Evolutionary conservation across 2,113 vertebrate genomes (phyloP).

Genomic region (Cervus canadensis): DNA sequence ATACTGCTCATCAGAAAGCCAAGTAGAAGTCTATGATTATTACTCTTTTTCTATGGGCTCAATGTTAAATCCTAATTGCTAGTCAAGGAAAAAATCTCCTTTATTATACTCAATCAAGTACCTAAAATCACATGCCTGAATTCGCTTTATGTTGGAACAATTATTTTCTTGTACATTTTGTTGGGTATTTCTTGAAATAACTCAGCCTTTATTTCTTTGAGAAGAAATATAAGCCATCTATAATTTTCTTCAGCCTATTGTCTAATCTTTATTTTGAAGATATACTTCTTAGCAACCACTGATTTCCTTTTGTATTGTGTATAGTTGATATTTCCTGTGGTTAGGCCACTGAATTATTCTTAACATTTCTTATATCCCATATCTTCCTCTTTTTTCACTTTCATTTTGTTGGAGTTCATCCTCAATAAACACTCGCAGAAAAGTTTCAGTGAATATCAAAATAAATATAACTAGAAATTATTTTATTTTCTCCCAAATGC

Average conservation of each 20-base stretch:
- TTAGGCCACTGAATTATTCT: background rate
- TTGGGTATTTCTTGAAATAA: conserved; percentile 21
- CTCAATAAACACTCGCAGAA: background rate
- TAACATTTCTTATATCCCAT: background rate
- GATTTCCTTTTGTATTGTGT: background rate
- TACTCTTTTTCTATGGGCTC: background rate
- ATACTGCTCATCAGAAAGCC: background rate
- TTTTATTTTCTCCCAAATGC: background rate
- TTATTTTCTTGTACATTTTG: background rate
- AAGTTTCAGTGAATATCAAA: background rate
- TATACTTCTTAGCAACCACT: background rate
- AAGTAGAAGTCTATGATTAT: background rate
- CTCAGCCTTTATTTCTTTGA: background rate
- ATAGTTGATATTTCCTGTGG: background rate
- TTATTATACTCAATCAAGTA: background rate
- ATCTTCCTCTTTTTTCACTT: background rate
- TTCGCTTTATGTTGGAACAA: background rate
- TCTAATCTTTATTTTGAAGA: background rate
- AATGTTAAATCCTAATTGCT: background rate
- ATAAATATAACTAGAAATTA: background rate
- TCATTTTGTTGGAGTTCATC: background rate
- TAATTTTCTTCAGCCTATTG: background rate
- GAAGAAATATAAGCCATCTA: too few species aligned
- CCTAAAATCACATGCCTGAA: background rate
- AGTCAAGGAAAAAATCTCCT: background rate